Conservation (phyloP, 2,113 vertebrate species). For the Phocoena phocoena region DNA sequence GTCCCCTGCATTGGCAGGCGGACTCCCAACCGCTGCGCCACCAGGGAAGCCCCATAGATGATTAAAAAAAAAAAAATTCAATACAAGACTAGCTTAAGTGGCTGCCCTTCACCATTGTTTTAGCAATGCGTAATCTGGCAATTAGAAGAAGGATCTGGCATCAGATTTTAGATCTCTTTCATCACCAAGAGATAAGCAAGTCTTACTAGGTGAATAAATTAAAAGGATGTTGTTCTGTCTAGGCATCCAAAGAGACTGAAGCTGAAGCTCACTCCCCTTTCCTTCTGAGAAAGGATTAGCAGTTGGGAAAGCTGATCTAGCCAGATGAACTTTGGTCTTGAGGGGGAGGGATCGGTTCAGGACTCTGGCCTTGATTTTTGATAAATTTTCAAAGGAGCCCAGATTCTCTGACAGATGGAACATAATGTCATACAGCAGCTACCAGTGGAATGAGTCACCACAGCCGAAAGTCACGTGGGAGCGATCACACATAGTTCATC, state of each 20-base stretch:
- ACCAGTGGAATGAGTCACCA: slow-evolving; percentile 42
- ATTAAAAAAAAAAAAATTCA: not conserved
- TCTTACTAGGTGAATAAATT: slow-evolving; percentile 24
- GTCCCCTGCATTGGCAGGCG: too few relatives aligned
- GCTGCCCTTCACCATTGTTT: not conserved
- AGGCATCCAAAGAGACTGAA: slow-evolving; percentile 10
- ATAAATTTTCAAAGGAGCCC: slow-evolving; percentile 36
- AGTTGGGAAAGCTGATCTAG: not conserved
- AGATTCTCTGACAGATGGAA: slow-evolving; percentile 49
- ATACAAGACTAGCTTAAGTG: not conserved
- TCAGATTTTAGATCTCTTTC: slow-evolving; percentile 51
- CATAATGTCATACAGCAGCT: not conserved
- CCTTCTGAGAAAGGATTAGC: slow-evolving; percentile 27
- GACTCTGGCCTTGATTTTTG: slow-evolving; percentile 27
- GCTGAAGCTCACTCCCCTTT: not conserved
- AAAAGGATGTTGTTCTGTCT: not conserved
- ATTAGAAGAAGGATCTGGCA: slow-evolving; percentile 11
- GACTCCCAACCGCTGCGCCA: too few relatives aligned
- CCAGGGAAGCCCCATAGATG: too few relatives aligned
- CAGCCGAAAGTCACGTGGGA: not conserved
- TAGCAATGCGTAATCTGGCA: not conserved
- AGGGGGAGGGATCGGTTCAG: not conserved
- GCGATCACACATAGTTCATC: not conserved
- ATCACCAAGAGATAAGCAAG: slow-evolving; percentile 2
- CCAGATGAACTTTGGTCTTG: slow-evolving; percentile 9